These are phyloP conservation scores for Zosterops borbonicus DNA, from an alignment of 2,113 vertebrate species.

Conservation along the genomic window DNA sequence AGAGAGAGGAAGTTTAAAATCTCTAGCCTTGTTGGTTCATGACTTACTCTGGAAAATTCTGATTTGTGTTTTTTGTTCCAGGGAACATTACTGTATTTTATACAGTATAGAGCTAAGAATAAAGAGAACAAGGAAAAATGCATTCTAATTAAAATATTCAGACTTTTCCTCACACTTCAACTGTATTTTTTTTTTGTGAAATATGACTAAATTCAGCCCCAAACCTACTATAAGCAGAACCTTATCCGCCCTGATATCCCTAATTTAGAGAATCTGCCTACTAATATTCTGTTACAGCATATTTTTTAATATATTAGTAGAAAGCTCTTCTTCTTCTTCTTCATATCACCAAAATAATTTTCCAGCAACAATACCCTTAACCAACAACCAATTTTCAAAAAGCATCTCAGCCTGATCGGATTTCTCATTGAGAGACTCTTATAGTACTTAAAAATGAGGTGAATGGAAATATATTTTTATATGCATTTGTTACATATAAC, in stretches of 20 bases:
- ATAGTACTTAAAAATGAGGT: background rate
- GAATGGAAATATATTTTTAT: background rate
- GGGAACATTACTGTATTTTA: background rate
- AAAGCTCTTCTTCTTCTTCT: background rate
- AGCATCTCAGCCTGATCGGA: background rate
- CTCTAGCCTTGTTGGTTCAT: background rate
- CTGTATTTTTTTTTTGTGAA: background rate
- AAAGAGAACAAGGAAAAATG: background rate
- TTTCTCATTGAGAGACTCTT: background rate
- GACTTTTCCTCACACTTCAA: background rate
- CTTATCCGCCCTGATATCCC: background rate
- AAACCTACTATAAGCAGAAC: background rate
- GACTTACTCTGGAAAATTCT: background rate
- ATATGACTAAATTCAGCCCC: background rate
- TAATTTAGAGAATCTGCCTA: background rate
- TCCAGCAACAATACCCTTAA: background rate
- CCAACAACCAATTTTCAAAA: background rate
- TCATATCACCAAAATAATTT: background rate
- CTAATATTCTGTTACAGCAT: background rate
- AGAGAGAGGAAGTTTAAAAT: background rate
- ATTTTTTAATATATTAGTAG: background rate
- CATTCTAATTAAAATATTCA: background rate
- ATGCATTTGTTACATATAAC: background rate
- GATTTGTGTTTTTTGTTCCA: background rate
- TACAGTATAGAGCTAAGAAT: background rate